Evolutionary conservation across 2,113 vertebrate genomes (phyloP).

Genomic region (Hippolais icterina): DNA sequence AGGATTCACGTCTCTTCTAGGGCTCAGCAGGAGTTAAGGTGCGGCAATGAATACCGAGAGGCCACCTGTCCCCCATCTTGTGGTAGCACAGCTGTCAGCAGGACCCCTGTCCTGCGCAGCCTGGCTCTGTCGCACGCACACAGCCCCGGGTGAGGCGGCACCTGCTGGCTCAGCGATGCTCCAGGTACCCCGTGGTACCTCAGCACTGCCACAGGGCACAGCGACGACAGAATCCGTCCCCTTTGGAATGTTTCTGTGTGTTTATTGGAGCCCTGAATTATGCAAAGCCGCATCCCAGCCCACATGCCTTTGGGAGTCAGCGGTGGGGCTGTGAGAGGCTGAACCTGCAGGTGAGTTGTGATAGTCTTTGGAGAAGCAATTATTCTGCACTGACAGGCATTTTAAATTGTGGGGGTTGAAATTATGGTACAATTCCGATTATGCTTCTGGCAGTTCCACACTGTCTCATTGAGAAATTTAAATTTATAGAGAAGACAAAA

Average conservation of each 20-base stretch:
- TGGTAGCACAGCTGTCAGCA: rapidly evolving
- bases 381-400: background rate
- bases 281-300: background rate
- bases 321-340: background rate
- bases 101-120: background rate
- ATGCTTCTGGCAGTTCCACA: background rate
- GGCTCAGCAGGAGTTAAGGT: background rate
- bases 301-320: background rate
- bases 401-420: background rate
- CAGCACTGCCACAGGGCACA: background rate
- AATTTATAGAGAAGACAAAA: background rate
- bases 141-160: rapidly evolving
- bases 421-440: background rate
- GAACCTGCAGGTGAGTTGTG: background rate
- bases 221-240: rapidly evolving
- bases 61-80: background rate
- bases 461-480: background rate
- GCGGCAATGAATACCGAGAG: background rate
- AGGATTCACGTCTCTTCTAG: rapidly evolving
- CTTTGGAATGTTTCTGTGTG: too few species aligned
- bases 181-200: rapidly evolving
- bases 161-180: rapidly evolving
- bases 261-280: background rate
- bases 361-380: background rate
- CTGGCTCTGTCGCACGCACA: rapidly evolving